Evolutionary conservation across 2,888 invertebrate species (phyloP), one percentile per base, ranked within the genome.

Genomic region (Luperina nickerlii): DNA sequence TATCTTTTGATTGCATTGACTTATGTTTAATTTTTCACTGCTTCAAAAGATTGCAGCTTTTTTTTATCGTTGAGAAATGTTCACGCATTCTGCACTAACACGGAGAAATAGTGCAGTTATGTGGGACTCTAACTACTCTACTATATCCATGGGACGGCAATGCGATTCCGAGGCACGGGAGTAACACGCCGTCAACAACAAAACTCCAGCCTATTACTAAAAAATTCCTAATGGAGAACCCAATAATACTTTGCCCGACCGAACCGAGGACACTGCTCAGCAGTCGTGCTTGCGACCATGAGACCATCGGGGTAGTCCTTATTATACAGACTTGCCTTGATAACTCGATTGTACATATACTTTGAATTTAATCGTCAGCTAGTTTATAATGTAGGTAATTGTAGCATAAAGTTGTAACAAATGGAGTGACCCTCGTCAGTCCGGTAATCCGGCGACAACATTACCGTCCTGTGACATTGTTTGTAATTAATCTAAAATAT

Each of bases 381-480:
- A 83, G 80, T 83, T 86, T 85, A 83, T 81, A 45, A 79, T 73
- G 71, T 82, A 38, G 60, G 27, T 81, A 79, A 83, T 80, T 90
- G 89, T 91, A 89, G 81, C 86, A 86, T 88, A 89, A 88, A 89
- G 89, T 90, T 89, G 72, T 87, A 91, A 92, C 92, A 94, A 94
- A 94, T 92, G 92, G 79, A 89, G 88, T 90, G 92, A 94, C 94
- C 95, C 94, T 94, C 91, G 90, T 95, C 95, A 94, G 86, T 79
- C 91, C 24, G 24, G 91, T 94, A 92, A 93, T 92, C 91, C 90
- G 91, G 86, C 88, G 92, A 93, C 93, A 92, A 90, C 91, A 93
- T 94, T 92, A 94, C 90, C 90, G 91, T 91, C 92, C 92, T 91
- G 91, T 93, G 91, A 92, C 93, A 90, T 92, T 91, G 92, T 90